These are phyloP conservation scores for Esox lucius DNA, from an alignment of 2,797 vertebrate species.

Conservation along the genomic window DNA sequence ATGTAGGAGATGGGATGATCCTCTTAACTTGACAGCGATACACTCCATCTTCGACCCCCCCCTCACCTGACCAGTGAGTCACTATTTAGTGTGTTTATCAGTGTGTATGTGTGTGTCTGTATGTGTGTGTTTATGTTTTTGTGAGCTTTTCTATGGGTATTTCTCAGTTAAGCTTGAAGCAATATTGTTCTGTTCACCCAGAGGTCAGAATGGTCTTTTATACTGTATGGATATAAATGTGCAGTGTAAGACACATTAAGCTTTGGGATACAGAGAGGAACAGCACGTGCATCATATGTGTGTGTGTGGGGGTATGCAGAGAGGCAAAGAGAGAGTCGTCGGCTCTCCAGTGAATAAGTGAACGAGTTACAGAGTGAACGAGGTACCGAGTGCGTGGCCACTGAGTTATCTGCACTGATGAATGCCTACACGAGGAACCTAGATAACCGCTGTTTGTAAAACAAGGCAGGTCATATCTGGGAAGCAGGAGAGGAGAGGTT, in stretches of 20 bases:
- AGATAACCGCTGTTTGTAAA: neutral
- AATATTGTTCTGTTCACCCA: neutral
- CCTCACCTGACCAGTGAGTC: no score
- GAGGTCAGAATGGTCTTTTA: neutral
- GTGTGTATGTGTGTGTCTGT: neutral
- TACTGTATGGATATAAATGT: neutral
- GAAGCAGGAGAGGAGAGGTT: neutral
- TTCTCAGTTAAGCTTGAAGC: constrained; percentile 5
- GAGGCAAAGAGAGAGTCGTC: neutral
- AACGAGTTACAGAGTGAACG: no score
- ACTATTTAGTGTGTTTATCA: neutral
- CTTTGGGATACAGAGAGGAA: neutral
- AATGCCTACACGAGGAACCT: neutral
- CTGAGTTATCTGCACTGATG: neutral
- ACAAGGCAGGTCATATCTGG: neutral
- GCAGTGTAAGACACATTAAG: neutral
- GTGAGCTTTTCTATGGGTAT: neutral
- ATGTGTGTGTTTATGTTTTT: neutral
- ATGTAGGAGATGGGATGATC: no score
- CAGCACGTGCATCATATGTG: no score
- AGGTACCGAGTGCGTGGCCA: constrained; percentile 5
- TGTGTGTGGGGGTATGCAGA: neutral
- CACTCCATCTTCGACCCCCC: no score
- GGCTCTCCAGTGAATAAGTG: neutral
- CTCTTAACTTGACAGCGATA: no score